Conservation (phyloP, 35 echinoderm and acorn worm species). For the Anneissia japonica region DNA sequence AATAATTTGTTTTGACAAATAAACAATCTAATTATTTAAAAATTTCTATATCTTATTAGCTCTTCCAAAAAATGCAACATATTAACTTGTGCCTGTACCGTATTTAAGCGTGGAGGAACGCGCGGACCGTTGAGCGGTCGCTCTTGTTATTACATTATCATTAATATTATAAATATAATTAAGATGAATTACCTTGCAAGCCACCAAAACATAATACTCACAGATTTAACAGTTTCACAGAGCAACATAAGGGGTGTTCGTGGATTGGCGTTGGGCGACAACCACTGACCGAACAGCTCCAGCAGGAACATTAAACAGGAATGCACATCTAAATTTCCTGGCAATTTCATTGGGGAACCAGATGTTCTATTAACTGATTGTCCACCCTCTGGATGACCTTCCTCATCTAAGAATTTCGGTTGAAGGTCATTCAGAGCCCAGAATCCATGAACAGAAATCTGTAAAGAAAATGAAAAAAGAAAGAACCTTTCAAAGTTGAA, state of each 20-base stretch:
- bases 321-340: constrained; percentile 80
- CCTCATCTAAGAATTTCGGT: constrained; percentile 63
- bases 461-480: not conserved
- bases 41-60: too few relatives aligned
- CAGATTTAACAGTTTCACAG: constrained; percentile 96
- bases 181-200: too few relatives aligned
- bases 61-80: too few relatives aligned
- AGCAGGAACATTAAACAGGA: constrained; percentile 96
- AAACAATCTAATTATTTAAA: too few relatives aligned
- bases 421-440: constrained; percentile 89
- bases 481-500: not conserved
- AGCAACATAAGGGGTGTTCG: constrained; percentile 90
- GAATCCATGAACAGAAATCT: constrained; percentile 93
- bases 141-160: too few relatives aligned
- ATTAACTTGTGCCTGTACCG: too few relatives aligned
- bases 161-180: too few relatives aligned
- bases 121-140: too few relatives aligned
- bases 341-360: constrained; percentile 20
- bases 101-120: too few relatives aligned
- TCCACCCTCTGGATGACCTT: constrained; percentile 1
- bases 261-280: constrained; percentile 61
- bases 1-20: too few relatives aligned
- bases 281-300: constrained; percentile 75
- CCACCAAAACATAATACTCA: constrained; percentile 57
- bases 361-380: not conserved